phyloP scores from a whole-genome alignment of 1,140 invertebrate species.

The Cydia pomonella region DNA sequence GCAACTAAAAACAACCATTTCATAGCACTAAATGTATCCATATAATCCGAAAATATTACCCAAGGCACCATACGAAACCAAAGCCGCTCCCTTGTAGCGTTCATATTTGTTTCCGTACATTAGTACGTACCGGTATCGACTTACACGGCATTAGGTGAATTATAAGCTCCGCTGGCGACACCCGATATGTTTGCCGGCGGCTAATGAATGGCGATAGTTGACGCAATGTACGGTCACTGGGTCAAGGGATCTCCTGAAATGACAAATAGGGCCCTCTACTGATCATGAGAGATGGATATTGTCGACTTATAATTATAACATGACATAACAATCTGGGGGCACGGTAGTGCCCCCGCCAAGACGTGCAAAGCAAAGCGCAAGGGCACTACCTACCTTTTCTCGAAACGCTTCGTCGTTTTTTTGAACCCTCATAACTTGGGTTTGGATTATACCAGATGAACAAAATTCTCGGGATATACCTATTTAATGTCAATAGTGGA shows the following conservation, averaged over 20 bases:
- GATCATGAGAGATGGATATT: not conserved
- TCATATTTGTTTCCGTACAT: slow-evolving; percentile 57
- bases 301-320: too few relatives aligned
- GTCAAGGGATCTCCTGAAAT: slow-evolving; percentile 9
- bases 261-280: not conserved
- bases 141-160: slow-evolving; percentile 78
- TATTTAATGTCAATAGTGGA: too few relatives aligned
- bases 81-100: slow-evolving; percentile 9
- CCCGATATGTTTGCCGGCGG: slow-evolving; percentile 65
- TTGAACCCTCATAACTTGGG: too few relatives aligned
- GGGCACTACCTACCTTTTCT: too few relatives aligned
- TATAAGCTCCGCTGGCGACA: slow-evolving; percentile 72
- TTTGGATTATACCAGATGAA: too few relatives aligned
- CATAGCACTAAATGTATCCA: too few relatives aligned
- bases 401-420: too few relatives aligned
- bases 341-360: too few relatives aligned
- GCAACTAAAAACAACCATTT: too few relatives aligned
- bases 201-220: slow-evolving; percentile 31
- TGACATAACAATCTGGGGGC: too few relatives aligned
- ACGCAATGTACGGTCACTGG: slow-evolving; percentile 9
- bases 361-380: too few relatives aligned
- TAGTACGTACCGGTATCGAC: slow-evolving; percentile 57
- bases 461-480: too few relatives aligned
- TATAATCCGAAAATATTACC: not conserved
- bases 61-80: slow-evolving; percentile 4